phyloP scores from a whole-genome alignment of 2,888 invertebrate genomes.

The Drosophila neotestacea region DNA sequence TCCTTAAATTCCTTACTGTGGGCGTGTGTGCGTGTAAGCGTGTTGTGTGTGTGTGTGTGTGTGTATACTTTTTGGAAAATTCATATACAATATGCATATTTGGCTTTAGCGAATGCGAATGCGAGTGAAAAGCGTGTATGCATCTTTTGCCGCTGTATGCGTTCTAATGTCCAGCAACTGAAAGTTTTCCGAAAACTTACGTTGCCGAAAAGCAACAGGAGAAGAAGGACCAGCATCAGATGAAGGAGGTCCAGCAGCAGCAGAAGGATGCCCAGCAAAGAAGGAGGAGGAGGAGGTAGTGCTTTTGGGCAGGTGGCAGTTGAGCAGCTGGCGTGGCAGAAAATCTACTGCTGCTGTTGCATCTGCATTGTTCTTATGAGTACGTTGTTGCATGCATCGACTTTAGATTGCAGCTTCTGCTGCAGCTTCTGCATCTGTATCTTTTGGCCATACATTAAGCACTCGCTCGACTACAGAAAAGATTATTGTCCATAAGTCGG shows the following conservation, averaged over 20 bases:
- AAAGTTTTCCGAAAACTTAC: constrained; percentile 55
- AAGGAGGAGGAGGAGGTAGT: background rate
- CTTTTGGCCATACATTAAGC: constrained; percentile 52
- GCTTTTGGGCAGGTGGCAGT: constrained; percentile 23
- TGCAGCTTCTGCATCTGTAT: constrained; percentile 19
- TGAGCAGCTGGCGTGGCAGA: constrained; percentile 15
- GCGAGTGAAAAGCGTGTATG: constrained; percentile 44
- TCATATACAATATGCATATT: constrained; percentile 75
- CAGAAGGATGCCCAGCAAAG: background rate
- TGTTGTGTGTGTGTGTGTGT: constrained; percentile 19
- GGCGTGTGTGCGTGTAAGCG: constrained; percentile 17
- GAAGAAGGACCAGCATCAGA: background rate
- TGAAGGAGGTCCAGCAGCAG: too few species aligned
- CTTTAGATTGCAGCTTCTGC: constrained; percentile 20
- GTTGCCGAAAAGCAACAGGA: constrained; percentile 17
- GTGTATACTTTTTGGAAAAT: constrained; percentile 52
- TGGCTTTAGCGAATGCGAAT: constrained; percentile 45
- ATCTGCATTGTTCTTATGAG: constrained; percentile 34
- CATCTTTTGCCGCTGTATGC: constrained; percentile 45
- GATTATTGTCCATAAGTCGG: constrained; percentile 43
- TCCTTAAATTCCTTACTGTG: constrained; percentile 59
- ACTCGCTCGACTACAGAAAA: constrained; percentile 47
- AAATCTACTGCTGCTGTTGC: constrained; percentile 24
- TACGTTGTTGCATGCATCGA: constrained; percentile 19
- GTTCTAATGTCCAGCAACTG: constrained; percentile 57